Evolutionary conservation across 1,140 invertebrate species (phyloP).

Genomic region (Archegozetes longisetosus): DNA sequence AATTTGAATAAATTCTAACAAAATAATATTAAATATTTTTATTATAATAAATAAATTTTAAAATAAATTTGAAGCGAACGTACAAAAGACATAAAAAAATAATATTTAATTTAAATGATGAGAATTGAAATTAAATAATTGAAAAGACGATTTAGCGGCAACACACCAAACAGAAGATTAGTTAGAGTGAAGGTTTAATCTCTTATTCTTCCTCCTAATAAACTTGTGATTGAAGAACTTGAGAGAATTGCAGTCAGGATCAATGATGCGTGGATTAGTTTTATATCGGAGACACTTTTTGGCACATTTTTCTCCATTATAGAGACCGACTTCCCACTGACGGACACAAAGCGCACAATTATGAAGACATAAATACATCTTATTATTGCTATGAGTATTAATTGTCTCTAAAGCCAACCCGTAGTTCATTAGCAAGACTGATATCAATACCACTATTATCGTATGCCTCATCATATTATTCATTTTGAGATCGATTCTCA

Average conservation of each 20-base stretch:
- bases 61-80: no score
- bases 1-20: no score
- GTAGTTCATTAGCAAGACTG: background rate
- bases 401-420: background rate
- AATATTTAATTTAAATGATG: no score
- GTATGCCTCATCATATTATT: background rate
- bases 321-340: constrained; percentile 22
- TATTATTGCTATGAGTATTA: background rate
- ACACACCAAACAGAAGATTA: no score
- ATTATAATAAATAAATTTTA: no score
- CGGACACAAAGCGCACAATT: constrained; percentile 23
- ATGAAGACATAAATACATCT: constrained; percentile 19
- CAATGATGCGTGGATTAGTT: constrained; percentile 18
- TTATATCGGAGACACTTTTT: constrained; percentile 20
- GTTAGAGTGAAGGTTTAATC: no score
- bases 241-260: constrained; percentile 21
- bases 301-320: constrained; percentile 22
- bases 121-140: no score
- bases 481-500: background rate
- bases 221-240: constrained; percentile 22
- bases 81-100: no score
- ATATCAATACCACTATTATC: background rate
- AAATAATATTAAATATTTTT: no score
- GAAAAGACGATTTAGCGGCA: no score
- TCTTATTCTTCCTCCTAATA: constrained; percentile 1